Evolutionary conservation across 2,797 vertebrate species (phyloP).

Genomic region (Coccyzus lansbergi): DNA sequence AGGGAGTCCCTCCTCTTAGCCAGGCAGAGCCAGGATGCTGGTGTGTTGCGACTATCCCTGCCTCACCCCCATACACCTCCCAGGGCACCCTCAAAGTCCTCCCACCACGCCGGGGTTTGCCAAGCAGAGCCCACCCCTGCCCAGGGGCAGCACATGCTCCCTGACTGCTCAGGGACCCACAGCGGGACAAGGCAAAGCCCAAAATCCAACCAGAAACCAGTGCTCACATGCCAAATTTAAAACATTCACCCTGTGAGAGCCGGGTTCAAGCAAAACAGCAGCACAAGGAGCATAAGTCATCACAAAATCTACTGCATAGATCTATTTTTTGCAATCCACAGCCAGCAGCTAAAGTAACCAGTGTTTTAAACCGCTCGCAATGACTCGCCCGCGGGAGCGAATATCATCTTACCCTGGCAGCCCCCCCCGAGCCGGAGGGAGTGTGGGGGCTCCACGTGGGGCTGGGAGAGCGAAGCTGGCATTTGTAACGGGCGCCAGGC

Average conservation of each 20-base stretch:
- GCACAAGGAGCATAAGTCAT: fast-evolving
- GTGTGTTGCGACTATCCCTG: not conserved
- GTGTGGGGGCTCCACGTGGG: not conserved
- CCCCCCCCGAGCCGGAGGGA: not conserved
- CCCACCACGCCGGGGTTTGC: not conserved
- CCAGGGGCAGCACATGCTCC: fast-evolving
- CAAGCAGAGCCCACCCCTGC: not conserved
- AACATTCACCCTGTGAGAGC: not conserved
- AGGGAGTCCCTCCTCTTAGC: not conserved
- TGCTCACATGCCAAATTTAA: fast-evolving
- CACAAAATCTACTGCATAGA: fast-evolving
- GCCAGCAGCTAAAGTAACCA: not conserved
- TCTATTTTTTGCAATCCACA: not conserved
- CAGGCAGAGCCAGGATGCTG: not conserved
- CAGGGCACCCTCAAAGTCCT: not conserved
- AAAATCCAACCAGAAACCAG: not conserved
- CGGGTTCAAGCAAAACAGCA: not conserved
- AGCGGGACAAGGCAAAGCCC: not conserved
- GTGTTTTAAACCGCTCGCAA: not conserved
- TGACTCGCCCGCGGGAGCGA: not conserved
- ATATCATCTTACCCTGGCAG: conserved; percentile 31
- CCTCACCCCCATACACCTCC: not conserved
- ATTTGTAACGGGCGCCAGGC: conserved; percentile 68
- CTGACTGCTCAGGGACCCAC: fast-evolving
- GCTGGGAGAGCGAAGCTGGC: not conserved